Conservation (phyloP, 2,113 vertebrate genomes). For the Tretioscincus oriximinensis region DNA sequence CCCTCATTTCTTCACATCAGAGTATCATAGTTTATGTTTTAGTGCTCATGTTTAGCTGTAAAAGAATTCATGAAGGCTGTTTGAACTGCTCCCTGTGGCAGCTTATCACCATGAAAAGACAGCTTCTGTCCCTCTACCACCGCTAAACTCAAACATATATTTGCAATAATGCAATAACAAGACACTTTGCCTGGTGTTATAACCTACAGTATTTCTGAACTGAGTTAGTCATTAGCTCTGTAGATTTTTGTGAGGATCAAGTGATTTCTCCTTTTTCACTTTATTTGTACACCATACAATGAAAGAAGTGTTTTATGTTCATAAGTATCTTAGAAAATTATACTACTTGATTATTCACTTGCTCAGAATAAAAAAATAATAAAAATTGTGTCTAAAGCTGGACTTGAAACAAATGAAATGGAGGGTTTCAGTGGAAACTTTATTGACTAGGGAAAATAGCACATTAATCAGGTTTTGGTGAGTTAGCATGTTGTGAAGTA, state of each 20-base stretch:
- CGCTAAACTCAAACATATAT: neutral
- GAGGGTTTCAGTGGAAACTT: no score
- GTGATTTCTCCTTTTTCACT: neutral
- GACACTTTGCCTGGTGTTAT: neutral
- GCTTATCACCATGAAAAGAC: neutral
- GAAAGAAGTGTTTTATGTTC: neutral
- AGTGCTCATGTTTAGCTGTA: neutral
- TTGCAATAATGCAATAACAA: neutral
- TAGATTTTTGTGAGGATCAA: neutral
- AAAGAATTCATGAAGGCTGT: neutral
- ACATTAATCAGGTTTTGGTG: no score
- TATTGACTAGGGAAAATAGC: no score
- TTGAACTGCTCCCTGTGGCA: neutral
- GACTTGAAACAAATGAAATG: no score
- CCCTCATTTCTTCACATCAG: neutral
- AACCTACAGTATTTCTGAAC: neutral
- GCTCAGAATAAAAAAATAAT: no score
- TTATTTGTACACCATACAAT: neutral
- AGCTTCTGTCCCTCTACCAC: neutral
- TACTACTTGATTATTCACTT: neutral
- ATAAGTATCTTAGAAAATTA: neutral
- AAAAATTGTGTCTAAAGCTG: no score
- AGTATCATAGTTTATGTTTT: neutral
- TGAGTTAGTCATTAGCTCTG: neutral
- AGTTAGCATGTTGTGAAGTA: no score